Percentiles rank a stretch among this genome's conserved stretches.
Evolutionary conservation across 2,113 vertebrate genomes (phyloP).

Genomic region (Hydrochoerus hydrochaeris): DNA sequence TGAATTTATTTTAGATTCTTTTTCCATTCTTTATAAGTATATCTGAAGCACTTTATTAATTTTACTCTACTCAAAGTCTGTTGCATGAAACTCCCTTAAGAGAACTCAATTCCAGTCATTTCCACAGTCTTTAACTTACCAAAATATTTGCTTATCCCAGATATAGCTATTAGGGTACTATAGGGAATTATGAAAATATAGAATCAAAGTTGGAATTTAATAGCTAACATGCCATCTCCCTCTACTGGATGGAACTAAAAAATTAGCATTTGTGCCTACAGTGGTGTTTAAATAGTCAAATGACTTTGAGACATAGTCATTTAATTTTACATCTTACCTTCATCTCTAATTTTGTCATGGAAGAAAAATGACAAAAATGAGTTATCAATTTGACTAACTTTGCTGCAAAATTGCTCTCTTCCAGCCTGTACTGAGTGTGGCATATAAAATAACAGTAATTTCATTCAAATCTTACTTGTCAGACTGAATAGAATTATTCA

Average conservation of each 20-base stretch:
- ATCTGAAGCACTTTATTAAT: not conserved
- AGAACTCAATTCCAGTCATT: not conserved
- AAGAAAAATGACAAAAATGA: not conserved
- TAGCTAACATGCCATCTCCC: conserved; percentile 33
- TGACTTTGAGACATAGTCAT: not conserved
- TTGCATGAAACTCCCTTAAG: not conserved
- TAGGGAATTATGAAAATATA: conserved; percentile 8
- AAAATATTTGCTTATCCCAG: not conserved
- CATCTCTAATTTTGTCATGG: not conserved
- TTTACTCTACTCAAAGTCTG: not conserved
- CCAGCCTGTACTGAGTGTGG: not conserved
- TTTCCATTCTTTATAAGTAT: not conserved
- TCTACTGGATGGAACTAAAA: conserved; percentile 41
- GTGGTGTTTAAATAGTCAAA: not conserved
- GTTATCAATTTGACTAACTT: not conserved
- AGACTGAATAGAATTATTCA: not conserved
- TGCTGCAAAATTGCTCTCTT: not conserved
- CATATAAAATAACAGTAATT: not conserved
- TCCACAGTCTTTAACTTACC: not conserved
- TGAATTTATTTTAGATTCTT: not conserved
- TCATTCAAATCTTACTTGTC: not conserved
- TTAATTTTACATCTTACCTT: not conserved
- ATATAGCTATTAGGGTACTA: not conserved
- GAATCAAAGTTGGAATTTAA: not conserved
- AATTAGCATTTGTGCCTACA: not conserved